These are phyloP conservation scores for Lithophane socia DNA, from an alignment of 2,888 invertebrate species.

Conservation along the genomic window DNA sequence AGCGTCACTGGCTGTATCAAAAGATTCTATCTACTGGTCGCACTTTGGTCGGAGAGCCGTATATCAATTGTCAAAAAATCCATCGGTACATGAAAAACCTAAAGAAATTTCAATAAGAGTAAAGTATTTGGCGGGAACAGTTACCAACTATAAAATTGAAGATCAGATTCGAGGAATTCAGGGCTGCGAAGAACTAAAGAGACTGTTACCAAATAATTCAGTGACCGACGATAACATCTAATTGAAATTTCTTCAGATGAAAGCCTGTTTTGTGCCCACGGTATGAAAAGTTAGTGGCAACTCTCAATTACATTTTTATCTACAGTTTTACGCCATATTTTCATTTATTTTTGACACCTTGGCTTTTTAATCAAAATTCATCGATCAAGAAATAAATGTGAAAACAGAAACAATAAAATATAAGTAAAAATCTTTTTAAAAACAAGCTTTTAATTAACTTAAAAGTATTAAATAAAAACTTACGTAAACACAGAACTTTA, in stretches of 20 bases:
- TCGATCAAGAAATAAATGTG: no score
- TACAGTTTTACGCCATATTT: no score
- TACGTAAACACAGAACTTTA: no score
- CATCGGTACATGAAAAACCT: background rate
- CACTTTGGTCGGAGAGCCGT: fast-evolving
- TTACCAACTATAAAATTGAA: background rate
- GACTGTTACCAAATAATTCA: background rate
- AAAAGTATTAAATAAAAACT: no score
- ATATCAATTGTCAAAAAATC: background rate
- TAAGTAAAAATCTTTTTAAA: no score
- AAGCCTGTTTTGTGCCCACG: no score
- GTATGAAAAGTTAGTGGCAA: no score
- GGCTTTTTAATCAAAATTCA: no score
- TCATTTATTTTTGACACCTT: no score
- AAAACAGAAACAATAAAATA: no score
- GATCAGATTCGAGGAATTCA: background rate
- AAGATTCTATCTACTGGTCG: background rate
- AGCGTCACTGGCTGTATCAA: background rate
- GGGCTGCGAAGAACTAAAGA: background rate
- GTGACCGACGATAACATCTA: background rate
- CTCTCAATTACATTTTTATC: background rate
- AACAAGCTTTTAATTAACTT: no score
- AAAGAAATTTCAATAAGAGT: background rate
- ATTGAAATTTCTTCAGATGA: background rate
- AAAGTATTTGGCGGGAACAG: fast-evolving